Evolutionary conservation across 2,797 vertebrate species (phyloP), one percentile per base, ranked within the genome.

Genomic region (Pangasius sanitwongsei): DNA sequence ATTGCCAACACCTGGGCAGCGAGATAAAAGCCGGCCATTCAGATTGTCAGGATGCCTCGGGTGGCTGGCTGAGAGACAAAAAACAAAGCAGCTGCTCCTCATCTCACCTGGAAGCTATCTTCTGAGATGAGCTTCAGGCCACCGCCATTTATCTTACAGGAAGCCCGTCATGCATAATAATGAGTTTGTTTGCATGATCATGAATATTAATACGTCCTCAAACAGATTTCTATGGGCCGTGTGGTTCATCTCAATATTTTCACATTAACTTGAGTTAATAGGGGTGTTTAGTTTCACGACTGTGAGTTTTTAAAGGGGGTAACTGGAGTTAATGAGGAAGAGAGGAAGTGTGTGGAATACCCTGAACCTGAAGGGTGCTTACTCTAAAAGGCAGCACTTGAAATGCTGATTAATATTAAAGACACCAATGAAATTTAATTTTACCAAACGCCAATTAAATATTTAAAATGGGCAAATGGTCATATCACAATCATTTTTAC

Each of bases 1-100:
- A 94, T 94, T 93, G 92, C 88, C 88, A 92, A 92, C 93, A 94
- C 92, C 92, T 94, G 93, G 65, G 87, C 75, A 44, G 67, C 4
- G 34, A 90, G 89, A 92, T 93, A 92, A 95, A 94, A 92, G 90
- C 84, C 50, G 67, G 65, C 70, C 50, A 34, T 67, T 85, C 90
- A 87, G 69, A 90, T 91, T 83, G 90, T 61, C 20, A 78, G 88
- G 87, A 93, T 91, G 69, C 55, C 85, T 86, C 81, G 84, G 69
- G 41, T 63, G 70, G n/a, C 37, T 85, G 59, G 57, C 59, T 63
- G 18, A 78, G 86, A 80, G 70, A 61, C 85, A 75, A 72, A 25
- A 69, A 75, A 77, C 44, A 50, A 90, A 83, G 70, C 77, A 63
- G 83, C 83, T 80, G 86, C 91, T 87, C 88, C 89, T 89, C 88